These are phyloP conservation scores for Diploptera punctata DNA, from an alignment of 2,888 invertebrate genomes.

Conservation along the genomic window DNA sequence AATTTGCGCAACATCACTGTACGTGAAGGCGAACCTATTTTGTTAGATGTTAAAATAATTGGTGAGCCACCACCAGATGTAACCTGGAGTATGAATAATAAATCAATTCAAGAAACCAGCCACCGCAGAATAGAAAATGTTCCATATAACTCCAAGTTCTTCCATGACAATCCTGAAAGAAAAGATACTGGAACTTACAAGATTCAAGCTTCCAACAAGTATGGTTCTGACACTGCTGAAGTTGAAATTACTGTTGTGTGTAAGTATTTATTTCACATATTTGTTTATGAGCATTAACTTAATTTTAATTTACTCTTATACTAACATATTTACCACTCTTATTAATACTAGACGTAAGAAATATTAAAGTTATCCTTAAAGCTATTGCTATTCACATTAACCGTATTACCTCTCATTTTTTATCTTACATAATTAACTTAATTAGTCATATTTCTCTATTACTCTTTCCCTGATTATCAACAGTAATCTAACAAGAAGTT, in stretches of 20 bases:
- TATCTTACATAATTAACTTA: too few relatives aligned
- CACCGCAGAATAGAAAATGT: conserved; percentile 74
- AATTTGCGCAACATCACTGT: conserved; percentile 86
- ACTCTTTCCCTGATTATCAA: too few relatives aligned
- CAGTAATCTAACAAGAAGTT: too few relatives aligned
- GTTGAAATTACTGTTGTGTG: conserved; percentile 88
- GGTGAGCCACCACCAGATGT: conserved; percentile 94
- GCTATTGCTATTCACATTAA: too few relatives aligned
- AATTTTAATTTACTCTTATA: too few relatives aligned
- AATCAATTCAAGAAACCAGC: conserved; percentile 71
- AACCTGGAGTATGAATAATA: conserved; percentile 84
- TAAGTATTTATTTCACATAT: conserved; percentile 67
- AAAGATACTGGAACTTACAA: conserved; percentile 91
- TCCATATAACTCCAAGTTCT: conserved; percentile 87
- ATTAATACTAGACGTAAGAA: too few relatives aligned
- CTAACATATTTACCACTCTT: too few relatives aligned
- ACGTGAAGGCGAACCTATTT: conserved; percentile 89
- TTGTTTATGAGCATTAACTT: too few relatives aligned
- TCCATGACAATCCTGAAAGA: conserved; percentile 83
- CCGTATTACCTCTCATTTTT: too few relatives aligned
- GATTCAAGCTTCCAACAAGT: conserved; percentile 85
- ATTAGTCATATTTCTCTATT: too few relatives aligned
- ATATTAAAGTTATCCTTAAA: too few relatives aligned
- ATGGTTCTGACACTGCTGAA: conserved; percentile 89
- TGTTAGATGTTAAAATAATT: conserved; percentile 85